These are phyloP conservation scores for Chiloscyllium punctatum DNA, from an alignment of 2,797 vertebrate genomes.

Conservation along the genomic window DNA sequence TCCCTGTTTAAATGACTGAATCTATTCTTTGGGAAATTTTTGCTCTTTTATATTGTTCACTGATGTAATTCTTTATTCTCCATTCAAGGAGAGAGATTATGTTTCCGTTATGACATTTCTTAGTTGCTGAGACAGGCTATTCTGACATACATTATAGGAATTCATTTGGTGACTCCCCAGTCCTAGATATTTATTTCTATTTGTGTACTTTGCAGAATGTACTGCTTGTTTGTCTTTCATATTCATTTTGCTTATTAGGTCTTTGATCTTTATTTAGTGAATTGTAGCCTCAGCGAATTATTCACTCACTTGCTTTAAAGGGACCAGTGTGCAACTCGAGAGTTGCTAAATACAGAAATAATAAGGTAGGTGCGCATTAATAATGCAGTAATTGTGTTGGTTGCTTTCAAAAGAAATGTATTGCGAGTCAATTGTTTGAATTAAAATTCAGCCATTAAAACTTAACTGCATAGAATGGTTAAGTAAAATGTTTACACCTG, in stretches of 20 bases:
- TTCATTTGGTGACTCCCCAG: background rate
- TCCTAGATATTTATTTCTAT: background rate
- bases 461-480: constrained; percentile 6
- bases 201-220: background rate
- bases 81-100: background rate
- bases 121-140: background rate
- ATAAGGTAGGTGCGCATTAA: background rate
- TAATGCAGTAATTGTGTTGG: constrained; percentile 6
- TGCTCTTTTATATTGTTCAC: background rate
- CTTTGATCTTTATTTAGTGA: background rate
- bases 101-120: background rate
- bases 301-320: background rate
- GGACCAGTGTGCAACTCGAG: background rate
- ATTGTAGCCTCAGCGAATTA: constrained; percentile 21
- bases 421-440: constrained; percentile 9
- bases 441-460: constrained; percentile 10
- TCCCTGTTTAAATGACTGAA: background rate
- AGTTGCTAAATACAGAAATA: constrained; percentile 14
- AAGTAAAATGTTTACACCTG: constrained; percentile 21
- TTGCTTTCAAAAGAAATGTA: constrained; percentile 27
- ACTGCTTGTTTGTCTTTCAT: background rate
- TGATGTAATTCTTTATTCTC: constrained; percentile 26
- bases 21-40: background rate
- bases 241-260: background rate
- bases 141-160: background rate